A percentile compares a stretch with the other conserved stretches of the same genome.
phyloP scores from a whole-genome alignment of 2,888 invertebrate species.

The Perizoma flavofasciatum region DNA sequence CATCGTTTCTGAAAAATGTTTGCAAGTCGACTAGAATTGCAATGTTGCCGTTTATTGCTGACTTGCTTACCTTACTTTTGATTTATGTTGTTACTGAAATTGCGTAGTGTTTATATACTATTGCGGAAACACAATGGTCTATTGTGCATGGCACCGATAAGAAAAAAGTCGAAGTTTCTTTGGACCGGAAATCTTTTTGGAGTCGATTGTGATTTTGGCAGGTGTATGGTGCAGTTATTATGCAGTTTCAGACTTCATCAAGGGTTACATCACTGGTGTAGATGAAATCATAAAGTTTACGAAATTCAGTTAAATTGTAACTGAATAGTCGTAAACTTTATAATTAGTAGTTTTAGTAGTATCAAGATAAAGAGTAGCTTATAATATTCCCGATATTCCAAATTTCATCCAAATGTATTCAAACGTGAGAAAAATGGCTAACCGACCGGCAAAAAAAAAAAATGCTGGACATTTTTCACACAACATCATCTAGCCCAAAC shows the following conservation, averaged over 20 bases:
- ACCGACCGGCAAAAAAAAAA: no score
- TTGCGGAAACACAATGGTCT: conserved; percentile 63
- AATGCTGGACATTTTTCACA: no score
- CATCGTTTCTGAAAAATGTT: conserved; percentile 29
- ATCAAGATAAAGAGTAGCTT: no score
- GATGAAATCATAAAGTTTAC: no score
- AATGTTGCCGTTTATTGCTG: conserved; percentile 42
- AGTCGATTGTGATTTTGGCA: conserved; percentile 12
- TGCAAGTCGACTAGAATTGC: conserved; percentile 39
- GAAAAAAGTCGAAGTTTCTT: conserved; percentile 37
- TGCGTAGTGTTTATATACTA: conserved; percentile 69
- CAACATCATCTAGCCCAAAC: no score
- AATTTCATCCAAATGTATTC: no score
- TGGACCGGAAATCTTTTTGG: conserved; percentile 3
- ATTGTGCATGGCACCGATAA: conserved; percentile 69
- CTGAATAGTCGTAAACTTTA: no score
- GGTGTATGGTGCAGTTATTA: conserved; percentile 3
- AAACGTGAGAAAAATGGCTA: no score
- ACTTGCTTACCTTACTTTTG: conserved; percentile 23
- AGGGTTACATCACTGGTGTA: background rate
- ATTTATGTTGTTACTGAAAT: conserved; percentile 49
- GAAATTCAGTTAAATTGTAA: no score
- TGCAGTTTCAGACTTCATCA: background rate
- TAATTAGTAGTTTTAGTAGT: no score
- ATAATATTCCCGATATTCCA: no score